Conservation (phyloP, 2,797 vertebrate genomes). For the Sciurus carolinensis region DNA sequence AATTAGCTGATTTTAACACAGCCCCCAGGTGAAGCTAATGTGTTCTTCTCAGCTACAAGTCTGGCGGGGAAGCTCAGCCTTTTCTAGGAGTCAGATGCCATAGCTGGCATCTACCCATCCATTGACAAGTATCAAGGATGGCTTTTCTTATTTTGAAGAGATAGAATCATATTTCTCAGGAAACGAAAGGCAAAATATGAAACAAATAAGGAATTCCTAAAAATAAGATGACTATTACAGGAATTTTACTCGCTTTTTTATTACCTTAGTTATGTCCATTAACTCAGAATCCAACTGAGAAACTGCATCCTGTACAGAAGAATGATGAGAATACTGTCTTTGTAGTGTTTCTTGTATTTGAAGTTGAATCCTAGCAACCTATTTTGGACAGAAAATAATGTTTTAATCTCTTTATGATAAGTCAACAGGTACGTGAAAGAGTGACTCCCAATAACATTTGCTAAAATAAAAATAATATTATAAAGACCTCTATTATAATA, state of each 20-base stretch:
- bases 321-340: conserved; percentile 95
- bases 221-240: not conserved
- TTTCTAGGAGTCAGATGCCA: not conserved
- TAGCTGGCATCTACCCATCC: not conserved
- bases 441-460: conserved; percentile 4
- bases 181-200: conserved; percentile 17
- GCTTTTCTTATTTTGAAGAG: not conserved
- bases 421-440: conserved; percentile 44
- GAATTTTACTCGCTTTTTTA: not conserved
- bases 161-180: not conserved
- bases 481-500: not conserved
- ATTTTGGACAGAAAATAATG: conserved; percentile 68
- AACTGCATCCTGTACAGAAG: conserved; percentile 95
- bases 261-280: conserved; percentile 99
- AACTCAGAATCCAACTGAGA: conserved; percentile 96
- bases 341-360: conserved; percentile 97
- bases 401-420: conserved; percentile 55
- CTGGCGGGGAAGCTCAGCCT: not conserved
- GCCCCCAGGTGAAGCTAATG: not conserved
- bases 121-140: not conserved
- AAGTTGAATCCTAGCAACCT: conserved; percentile 98
- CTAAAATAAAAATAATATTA: conserved; percentile 35
- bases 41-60: not conserved
- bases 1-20: not conserved
- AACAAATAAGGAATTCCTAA: not conserved